Evolutionary conservation across 2,797 vertebrate genomes (phyloP), one percentile per base, ranked within the genome.

Genomic region (Setipinna tenuifilis): DNA sequence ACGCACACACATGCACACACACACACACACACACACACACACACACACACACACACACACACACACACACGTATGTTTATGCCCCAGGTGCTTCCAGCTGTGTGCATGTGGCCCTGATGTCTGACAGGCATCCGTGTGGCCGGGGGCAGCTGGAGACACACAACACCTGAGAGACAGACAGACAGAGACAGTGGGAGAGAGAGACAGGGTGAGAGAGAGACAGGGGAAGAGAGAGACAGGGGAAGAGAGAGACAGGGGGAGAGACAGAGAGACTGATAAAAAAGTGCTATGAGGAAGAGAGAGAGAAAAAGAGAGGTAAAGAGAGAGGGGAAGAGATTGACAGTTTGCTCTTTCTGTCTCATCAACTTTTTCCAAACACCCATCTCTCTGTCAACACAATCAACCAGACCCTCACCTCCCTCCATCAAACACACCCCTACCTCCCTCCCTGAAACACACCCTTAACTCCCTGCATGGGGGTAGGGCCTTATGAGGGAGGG

Each of bases 111-210:
- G n/a, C n/a, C 14, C 54, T 19, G 25, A 35, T n/a, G 48, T 2
- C 58, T 80, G 21, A 21, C n/a, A 25, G 7, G 23, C 9, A 17
- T n/a, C 58, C 59, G 6, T 65, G 61, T 28, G 62, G 62, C n/a
- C 23, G 25, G 62, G n/a, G 11, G 25, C 62, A 65, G 23, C 62
- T 65, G 23, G 25, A n/a, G 62, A 23, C 62, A 25, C 23, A 28
- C 2, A 1, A 23, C 21, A 54, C n/a, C 25, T 44, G 78, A 81
- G 35, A 81, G 78, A 48, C 3, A 46, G n/a, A 81, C 17, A 46
- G 71, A 87, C 85, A 5, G 50, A 85, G 86, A 85, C 87, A 31
- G 85, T 0, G 59, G n/a, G n/a, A 59, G 11, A 14, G 62, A 65
- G 62, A 65, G 10, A 65, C 0, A 11, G 62, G 25, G 62, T 25